A percentile compares a stretch with the other conserved stretches of the same genome.
Conservation (phyloP, 2,113 vertebrate species). For the Pagrus major region DNA sequence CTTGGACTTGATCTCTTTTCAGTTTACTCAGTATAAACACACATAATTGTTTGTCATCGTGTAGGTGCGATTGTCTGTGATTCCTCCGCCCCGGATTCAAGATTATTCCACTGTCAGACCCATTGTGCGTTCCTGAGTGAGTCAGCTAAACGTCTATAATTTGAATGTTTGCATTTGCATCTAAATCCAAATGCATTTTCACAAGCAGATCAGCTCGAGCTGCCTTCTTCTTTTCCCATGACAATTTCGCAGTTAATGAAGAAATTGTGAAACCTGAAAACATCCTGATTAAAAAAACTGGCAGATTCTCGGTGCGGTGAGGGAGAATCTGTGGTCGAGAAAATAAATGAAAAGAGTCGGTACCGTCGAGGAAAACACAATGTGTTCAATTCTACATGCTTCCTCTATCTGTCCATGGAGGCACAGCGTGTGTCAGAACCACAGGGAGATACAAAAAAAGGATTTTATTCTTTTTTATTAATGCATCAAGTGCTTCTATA, state of each 20-base stretch:
- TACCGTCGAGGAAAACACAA: constrained; percentile 33
- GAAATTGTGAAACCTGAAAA: constrained; percentile 25
- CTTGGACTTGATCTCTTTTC: constrained; percentile 26
- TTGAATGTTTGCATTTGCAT: constrained; percentile 55
- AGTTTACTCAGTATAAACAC: constrained; percentile 43
- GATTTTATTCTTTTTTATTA: constrained; percentile 2
- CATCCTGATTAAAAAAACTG: constrained; percentile 3
- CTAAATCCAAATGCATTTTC: constrained; percentile 28
- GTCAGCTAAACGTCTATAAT: constrained; percentile 43
- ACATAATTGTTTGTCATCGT: constrained; percentile 40
- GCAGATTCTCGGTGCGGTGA: not conserved
- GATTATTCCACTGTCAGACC: constrained; percentile 32
- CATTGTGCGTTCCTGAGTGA: constrained; percentile 23
- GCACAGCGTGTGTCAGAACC: constrained; percentile 13
- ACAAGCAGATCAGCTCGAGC: not conserved
- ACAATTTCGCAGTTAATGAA: constrained; percentile 45
- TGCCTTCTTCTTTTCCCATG: constrained; percentile 16
- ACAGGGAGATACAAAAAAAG: constrained; percentile 15
- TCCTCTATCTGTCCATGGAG: constrained; percentile 9
- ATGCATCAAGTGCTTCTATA: constrained; percentile 14
- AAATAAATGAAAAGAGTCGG: constrained; percentile 50
- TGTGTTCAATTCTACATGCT: constrained; percentile 15
- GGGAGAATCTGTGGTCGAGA: not conserved
- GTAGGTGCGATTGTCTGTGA: constrained; percentile 32
- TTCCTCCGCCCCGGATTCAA: constrained; percentile 36